phyloP scores from a whole-genome alignment of 2,113 vertebrate species.

The Chaetops frenatus region DNA sequence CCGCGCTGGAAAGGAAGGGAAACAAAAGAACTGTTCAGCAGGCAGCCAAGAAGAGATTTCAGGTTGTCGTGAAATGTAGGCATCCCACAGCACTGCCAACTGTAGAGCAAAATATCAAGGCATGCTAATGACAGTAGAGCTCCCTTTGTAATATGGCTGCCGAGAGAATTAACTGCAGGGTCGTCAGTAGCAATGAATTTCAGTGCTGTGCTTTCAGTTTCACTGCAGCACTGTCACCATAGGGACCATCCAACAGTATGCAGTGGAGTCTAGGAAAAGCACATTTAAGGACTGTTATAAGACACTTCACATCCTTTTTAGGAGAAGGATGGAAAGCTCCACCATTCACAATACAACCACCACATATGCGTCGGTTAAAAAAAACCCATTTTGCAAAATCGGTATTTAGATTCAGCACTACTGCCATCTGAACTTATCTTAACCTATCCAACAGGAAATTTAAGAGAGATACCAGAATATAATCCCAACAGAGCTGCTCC shows the following conservation, averaged over 20 bases:
- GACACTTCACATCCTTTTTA: neutral
- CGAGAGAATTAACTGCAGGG: neutral
- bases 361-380: accelerated
- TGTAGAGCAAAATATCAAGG: neutral
- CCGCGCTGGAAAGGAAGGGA: constrained; percentile 72
- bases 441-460: neutral
- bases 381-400: neutral
- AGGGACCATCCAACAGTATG: neutral
- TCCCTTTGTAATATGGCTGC: neutral
- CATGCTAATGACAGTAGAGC: neutral
- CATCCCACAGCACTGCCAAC: neutral
- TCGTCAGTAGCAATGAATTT: neutral
- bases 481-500: neutral
- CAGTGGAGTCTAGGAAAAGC: neutral
- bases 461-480: neutral
- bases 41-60: neutral
- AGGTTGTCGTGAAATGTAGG: neutral
- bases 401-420: neutral
- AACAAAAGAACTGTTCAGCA: neutral
- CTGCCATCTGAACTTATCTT: neutral
- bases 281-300: neutral
- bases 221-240: constrained; percentile 13
- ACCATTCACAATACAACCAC: neutral
- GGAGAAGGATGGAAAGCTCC: neutral
- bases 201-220: neutral